Conservation (phyloP, 1,140 invertebrate genomes). For the Leptinotarsa texana region DNA sequence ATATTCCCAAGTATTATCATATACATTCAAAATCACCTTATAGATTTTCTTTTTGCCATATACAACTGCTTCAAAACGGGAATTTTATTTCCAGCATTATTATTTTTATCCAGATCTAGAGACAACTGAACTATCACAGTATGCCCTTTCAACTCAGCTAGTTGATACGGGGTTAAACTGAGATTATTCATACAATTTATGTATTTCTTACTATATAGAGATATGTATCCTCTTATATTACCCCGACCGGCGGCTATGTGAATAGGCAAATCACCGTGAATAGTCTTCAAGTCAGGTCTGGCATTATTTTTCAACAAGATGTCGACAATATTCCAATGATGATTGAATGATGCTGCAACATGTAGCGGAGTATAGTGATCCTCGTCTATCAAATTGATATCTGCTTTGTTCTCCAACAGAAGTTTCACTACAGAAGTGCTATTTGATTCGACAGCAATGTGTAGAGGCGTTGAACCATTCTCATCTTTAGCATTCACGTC, state of each 20-base stretch:
- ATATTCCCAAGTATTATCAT: too few species aligned
- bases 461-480: constrained; percentile 35
- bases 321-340: constrained; percentile 27
- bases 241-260: constrained; percentile 38
- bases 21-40: background rate
- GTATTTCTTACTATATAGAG: constrained; percentile 30
- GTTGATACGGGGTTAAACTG: constrained; percentile 29
- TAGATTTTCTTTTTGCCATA: constrained; percentile 12
- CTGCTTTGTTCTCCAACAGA: constrained; percentile 34
- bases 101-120: constrained; percentile 25
- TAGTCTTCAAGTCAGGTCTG: constrained; percentile 17
- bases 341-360: constrained; percentile 32
- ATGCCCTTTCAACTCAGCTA: constrained; percentile 32
- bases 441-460: constrained; percentile 36
- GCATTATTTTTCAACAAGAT: constrained; percentile 34
- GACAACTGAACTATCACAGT: constrained; percentile 25
- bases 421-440: constrained; percentile 23
- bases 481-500: constrained; percentile 32
- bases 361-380: constrained; percentile 43
- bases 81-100: constrained; percentile 2
- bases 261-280: constrained; percentile 41
- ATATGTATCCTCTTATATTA: constrained; percentile 30
- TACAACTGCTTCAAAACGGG: constrained; percentile 13
- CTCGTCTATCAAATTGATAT: constrained; percentile 34
- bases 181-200: constrained; percentile 31